Conservation (phyloP, 2,113 vertebrate species). For the Raja brachyura region DNA sequence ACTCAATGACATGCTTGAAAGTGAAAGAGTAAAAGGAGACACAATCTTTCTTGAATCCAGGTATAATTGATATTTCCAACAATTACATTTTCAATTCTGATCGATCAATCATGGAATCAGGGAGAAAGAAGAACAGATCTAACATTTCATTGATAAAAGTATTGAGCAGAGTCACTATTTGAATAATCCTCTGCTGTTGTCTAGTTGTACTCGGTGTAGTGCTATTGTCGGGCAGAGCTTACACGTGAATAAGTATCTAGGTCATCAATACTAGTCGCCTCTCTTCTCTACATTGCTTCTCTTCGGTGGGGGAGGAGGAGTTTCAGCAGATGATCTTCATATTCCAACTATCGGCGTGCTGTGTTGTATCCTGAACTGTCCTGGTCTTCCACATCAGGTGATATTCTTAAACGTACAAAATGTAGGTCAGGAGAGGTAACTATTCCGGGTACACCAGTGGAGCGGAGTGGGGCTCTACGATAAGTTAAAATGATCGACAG, state of each 20-base stretch:
- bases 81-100: neutral
- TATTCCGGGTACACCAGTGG: too few relatives aligned
- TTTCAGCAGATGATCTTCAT: too few relatives aligned
- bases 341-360: too few relatives aligned
- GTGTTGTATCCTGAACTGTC: too few relatives aligned
- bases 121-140: neutral
- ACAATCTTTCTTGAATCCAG: neutral
- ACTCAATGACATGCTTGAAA: neutral
- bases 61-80: neutral
- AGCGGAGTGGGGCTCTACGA: too few relatives aligned
- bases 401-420: too few relatives aligned
- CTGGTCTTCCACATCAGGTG: too few relatives aligned
- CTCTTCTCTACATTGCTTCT: too few relatives aligned
- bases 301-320: too few relatives aligned
- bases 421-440: too few relatives aligned
- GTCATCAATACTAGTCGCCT: slow-evolving; percentile 41
- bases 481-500: too few relatives aligned
- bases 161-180: neutral
- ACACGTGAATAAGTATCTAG: slow-evolving; percentile 62
- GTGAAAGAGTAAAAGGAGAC: neutral
- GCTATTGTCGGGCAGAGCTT: slow-evolving; percentile 53
- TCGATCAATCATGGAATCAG: neutral
- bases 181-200: too few relatives aligned
- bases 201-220: neutral
- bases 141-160: neutral